Conservation (phyloP, 2,113 vertebrate genomes). For the Orcinus orca region DNA sequence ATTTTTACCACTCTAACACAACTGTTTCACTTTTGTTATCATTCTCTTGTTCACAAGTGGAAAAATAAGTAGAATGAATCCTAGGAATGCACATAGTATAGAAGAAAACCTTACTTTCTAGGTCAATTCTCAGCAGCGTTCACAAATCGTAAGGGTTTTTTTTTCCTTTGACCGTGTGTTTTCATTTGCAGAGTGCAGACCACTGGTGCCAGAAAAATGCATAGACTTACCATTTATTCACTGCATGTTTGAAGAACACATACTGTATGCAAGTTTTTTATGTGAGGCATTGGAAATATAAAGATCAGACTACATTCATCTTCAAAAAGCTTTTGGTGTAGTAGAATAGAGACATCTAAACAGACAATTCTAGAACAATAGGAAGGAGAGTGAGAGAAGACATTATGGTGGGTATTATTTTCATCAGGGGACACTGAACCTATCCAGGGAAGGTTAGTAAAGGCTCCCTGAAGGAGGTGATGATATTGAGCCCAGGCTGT, state of each 20-base stretch:
- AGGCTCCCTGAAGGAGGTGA: not conserved
- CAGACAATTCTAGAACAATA: not conserved
- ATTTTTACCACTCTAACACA: not conserved
- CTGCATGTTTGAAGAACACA: not conserved
- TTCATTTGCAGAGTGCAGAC: not conserved
- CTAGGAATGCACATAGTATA: not conserved
- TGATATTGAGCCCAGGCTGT: not conserved
- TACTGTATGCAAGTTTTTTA: not conserved
- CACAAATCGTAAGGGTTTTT: not conserved
- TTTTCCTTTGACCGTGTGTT: not conserved
- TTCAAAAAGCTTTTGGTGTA: not conserved
- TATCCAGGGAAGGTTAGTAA: not conserved
- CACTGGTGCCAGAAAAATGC: not conserved
- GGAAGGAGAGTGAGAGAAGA: not conserved
- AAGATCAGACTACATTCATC: not conserved
- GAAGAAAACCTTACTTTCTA: not conserved
- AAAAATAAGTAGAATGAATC: not conserved
- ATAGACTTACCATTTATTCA: not conserved
- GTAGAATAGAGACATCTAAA: not conserved
- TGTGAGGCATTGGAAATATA: not conserved
- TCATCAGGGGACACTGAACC: not conserved
- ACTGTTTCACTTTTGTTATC: not conserved
- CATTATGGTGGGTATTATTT: not conserved
- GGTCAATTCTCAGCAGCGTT: not conserved
- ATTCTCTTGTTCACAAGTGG: not conserved